These are phyloP conservation scores for Leucophenga maculata DNA, from an alignment of 2,888 invertebrate species.

Conservation along the genomic window DNA sequence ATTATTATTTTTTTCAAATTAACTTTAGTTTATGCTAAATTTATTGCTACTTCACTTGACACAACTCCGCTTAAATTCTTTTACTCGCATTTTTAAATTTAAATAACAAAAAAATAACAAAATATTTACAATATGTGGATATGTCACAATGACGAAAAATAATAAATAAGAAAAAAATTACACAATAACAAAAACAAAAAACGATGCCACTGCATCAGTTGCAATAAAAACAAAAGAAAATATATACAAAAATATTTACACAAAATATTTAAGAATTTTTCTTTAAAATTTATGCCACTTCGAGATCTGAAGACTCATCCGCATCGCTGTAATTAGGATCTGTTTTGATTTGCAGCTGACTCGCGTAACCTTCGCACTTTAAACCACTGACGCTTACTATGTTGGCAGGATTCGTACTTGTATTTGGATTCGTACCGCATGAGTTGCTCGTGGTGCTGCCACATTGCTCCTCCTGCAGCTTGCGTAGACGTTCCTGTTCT, in stretches of 20 bases:
- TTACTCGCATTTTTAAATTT: conserved; percentile 41
- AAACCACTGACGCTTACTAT: conserved; percentile 42
- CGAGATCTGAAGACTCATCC: conserved; percentile 85
- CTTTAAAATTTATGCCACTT: conserved; percentile 78
- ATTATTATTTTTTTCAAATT: conserved; percentile 23
- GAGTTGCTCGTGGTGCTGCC: conserved; percentile 51
- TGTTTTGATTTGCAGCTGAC: conserved; percentile 68
- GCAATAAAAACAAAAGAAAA: background rate
- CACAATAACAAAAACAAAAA: background rate
- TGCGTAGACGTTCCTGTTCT: conserved; percentile 85
- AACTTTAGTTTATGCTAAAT: conserved; percentile 17
- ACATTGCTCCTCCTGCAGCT: conserved; percentile 84
- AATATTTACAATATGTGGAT: conserved; percentile 43
- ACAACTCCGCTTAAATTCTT: background rate
- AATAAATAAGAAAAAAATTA: background rate
- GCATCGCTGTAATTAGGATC: conserved; percentile 76
- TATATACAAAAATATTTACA: conserved; percentile 34
- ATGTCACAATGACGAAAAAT: no score
- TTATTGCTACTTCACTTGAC: conserved; percentile 22
- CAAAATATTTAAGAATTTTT: background rate
- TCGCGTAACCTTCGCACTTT: conserved; percentile 70
- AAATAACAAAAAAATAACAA: conserved; percentile 48
- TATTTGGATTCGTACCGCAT: conserved; percentile 31
- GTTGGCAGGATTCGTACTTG: conserved; percentile 34
- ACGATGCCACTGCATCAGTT: background rate